Conservation (phyloP, 2,797 vertebrate species). For the Danio choprae region DNA sequence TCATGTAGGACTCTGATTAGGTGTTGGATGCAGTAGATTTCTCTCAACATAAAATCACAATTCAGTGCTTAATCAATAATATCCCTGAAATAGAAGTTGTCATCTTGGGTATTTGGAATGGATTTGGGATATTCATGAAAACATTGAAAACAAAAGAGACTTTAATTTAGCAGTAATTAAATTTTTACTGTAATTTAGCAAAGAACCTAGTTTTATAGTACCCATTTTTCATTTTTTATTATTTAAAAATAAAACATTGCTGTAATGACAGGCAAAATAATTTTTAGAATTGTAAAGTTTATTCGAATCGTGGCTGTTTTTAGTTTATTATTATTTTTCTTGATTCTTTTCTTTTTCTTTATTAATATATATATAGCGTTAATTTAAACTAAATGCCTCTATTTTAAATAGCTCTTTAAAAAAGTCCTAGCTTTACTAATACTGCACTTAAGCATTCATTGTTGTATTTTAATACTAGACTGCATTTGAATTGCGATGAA, state of each 20-base stretch:
- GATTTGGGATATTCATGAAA: conserved; percentile 50
- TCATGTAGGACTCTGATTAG: conserved; percentile 56
- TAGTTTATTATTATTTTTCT: too few species aligned
- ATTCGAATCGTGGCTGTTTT: too few species aligned
- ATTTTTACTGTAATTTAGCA: too few species aligned
- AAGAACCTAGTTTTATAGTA: too few species aligned
- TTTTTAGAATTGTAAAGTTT: too few species aligned
- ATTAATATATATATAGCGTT: too few species aligned
- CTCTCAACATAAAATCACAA: conserved; percentile 54
- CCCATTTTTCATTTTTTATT: too few species aligned
- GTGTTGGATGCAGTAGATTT: conserved; percentile 59
- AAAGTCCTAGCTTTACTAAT: background rate
- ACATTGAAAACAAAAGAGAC: conserved; percentile 7
- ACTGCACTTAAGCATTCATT: background rate
- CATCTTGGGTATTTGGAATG: conserved; percentile 27
- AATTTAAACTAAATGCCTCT: background rate
- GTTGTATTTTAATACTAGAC: background rate
- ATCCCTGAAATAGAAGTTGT: conserved; percentile 48
- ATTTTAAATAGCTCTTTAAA: background rate
- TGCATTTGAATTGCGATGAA: background rate
- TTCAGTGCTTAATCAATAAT: conserved; percentile 63
- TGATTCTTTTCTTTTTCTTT: too few species aligned
- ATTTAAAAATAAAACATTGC: too few species aligned
- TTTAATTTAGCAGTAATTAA: background rate
- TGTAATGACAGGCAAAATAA: too few species aligned